Evolutionary conservation across 2,888 invertebrate genomes (phyloP).

Genomic region (Oasisia sp.): DNA sequence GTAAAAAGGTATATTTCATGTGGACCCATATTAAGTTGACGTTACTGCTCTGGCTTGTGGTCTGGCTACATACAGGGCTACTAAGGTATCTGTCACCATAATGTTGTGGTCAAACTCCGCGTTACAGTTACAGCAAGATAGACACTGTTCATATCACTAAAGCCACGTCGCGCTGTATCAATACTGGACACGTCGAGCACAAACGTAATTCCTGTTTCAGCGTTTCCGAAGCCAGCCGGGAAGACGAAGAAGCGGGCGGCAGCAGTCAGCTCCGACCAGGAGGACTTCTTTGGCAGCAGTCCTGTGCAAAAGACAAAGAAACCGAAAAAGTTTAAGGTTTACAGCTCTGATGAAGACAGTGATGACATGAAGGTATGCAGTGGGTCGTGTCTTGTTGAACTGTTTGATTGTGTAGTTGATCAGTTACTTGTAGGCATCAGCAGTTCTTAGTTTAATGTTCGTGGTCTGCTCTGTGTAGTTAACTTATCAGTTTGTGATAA

Average conservation of each 20-base stretch:
- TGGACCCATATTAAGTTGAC: too few relatives aligned
- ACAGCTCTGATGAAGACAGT: not conserved
- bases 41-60: too few relatives aligned
- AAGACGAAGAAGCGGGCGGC: constrained; percentile 6
- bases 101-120: too few relatives aligned
- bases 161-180: not conserved
- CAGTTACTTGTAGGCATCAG: not conserved
- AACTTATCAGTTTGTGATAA: not conserved
- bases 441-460: not conserved
- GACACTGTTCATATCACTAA: not conserved
- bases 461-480: not conserved
- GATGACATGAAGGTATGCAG: constrained; percentile 21
- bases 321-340: not conserved
- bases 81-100: too few relatives aligned
- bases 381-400: not conserved
- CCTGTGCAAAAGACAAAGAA: not conserved
- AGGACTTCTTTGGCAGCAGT: not conserved
- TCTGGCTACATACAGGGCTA: too few relatives aligned
- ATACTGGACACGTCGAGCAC: not conserved
- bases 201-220: not conserved
- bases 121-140: too few relatives aligned
- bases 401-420: not conserved
- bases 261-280: not conserved
- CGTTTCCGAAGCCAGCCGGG: not conserved
- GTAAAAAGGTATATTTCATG: too few relatives aligned